Evolutionary conservation across 2,797 vertebrate species (phyloP), one percentile per base, ranked within the genome.

Genomic region (Anas acuta): DNA sequence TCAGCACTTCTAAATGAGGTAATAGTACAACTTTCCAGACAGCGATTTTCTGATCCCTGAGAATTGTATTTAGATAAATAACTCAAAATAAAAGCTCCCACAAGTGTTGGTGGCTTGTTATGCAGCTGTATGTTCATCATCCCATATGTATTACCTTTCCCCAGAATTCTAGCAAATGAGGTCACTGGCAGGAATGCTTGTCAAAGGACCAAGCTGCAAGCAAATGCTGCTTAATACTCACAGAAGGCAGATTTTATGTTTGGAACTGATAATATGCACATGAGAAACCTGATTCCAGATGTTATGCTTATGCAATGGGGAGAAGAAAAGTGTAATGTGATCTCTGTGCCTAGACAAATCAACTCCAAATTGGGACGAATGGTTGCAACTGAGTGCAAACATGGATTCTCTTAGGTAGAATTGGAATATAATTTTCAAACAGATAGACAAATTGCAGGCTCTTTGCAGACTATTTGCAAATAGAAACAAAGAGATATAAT

Each of bases 41-140:
- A 84, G 39, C 28, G 64, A 57, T 77, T 90, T 87, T 75, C 62
- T 79, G 37, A 82, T 87, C 25, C 14, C 30, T 49, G 12, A 86
- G 43, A 88, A 73, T 2, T 45, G 18, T 37, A 70, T 72, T 80
- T 91, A 45, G 60, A 58, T 69, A 90, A 94, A 58, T 80, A 93
- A 67, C 21, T 74, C 35, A 57, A 93, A 93, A 75, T 33, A 66
- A 94, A 92, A 91, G 7, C 23, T 87, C 57, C 83, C 71, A 51
- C 1, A 21, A 65, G 64, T 17, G 49, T 30, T 58, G 32, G 66
- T 47, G 71, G 25, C n/a, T 78, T n/a, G 19, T 61, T 88, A 60
- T 70, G 14, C 22, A 87, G 56, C 45, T 79, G 28, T 53, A 39
- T 37, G 8, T 91, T 91, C 43, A 91, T 65, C 32, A 71, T 61